Percentiles rank a stretch among this genome's conserved stretches.
Evolutionary conservation across 2,888 invertebrate species (phyloP).

Genomic region (Cheilosia pagana): DNA sequence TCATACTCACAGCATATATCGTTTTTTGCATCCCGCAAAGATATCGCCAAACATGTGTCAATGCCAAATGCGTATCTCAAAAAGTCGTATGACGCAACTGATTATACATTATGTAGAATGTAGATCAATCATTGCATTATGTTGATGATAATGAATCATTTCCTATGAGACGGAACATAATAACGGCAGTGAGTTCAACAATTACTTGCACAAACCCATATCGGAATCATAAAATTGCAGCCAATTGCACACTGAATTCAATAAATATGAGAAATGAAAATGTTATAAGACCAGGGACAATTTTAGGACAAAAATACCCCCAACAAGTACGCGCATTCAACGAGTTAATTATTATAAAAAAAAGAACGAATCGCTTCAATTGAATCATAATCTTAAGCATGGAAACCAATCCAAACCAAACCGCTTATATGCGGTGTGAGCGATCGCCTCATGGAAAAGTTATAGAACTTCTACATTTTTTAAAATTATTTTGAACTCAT

Average conservation of each 20-base stretch:
- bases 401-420: constrained; percentile 30
- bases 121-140: constrained; percentile 2
- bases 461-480: constrained; percentile 18
- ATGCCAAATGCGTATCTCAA: no score
- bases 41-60: no score
- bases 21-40: no score
- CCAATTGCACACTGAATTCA: background rate
- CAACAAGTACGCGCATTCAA: background rate
- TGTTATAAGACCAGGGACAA: background rate
- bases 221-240: background rate
- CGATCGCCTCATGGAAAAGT: constrained; percentile 37
- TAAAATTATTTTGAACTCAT: constrained; percentile 11
- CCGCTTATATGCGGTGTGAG: constrained; percentile 31
- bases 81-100: background rate
- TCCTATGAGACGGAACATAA: background rate
- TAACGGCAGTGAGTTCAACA: background rate
- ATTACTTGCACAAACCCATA: background rate
- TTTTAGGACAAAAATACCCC: background rate
- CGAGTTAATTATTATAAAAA: constrained; percentile 24
- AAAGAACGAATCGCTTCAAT: constrained; percentile 18
- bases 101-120: background rate
- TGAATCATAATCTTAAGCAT: constrained; percentile 23
- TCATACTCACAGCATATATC: no score
- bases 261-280: background rate
- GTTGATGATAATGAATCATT: background rate